These are phyloP conservation scores for Girardia tigrina DNA, from an alignment of 2,888 invertebrate species.

Conservation along the genomic window DNA sequence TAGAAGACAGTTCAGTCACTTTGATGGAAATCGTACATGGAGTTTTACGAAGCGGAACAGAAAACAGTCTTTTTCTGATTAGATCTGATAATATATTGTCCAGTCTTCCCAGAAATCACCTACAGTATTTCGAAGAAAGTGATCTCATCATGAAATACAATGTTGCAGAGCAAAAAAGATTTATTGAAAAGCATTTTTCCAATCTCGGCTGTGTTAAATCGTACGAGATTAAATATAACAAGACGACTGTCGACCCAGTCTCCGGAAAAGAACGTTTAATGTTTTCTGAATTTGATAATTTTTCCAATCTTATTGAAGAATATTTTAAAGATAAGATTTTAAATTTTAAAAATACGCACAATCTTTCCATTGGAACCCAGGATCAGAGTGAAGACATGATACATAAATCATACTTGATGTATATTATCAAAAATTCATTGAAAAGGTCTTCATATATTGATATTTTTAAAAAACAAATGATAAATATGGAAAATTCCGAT, in stretches of 20 bases:
- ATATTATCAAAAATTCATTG: neutral
- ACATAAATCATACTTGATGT: neutral
- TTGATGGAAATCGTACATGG: conserved; percentile 42
- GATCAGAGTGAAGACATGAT: neutral
- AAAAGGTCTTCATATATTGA: neutral
- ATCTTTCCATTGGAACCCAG: neutral
- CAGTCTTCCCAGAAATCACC: conserved; percentile 36
- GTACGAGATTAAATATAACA: neutral
- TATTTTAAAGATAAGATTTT: neutral
- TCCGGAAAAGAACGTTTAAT: conserved; percentile 3
- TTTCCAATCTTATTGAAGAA: neutral
- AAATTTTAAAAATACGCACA: neutral
- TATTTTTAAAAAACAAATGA: neutral
- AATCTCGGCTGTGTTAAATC: neutral
- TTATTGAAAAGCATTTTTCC: neutral
- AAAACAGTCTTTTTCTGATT: conserved; percentile 40
- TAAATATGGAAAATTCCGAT: neutral
- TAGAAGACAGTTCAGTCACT: conserved; percentile 40
- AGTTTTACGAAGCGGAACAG: conserved; percentile 39
- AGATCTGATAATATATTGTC: conserved; percentile 38
- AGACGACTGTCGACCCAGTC: neutral
- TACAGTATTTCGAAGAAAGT: conserved; percentile 36
- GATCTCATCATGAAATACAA: conserved; percentile 28
- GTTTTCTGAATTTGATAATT: neutral
- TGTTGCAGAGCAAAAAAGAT: conserved; percentile 29